phyloP scores from a whole-genome alignment of 2,888 invertebrate genomes.

The Limnephilus auricula region DNA sequence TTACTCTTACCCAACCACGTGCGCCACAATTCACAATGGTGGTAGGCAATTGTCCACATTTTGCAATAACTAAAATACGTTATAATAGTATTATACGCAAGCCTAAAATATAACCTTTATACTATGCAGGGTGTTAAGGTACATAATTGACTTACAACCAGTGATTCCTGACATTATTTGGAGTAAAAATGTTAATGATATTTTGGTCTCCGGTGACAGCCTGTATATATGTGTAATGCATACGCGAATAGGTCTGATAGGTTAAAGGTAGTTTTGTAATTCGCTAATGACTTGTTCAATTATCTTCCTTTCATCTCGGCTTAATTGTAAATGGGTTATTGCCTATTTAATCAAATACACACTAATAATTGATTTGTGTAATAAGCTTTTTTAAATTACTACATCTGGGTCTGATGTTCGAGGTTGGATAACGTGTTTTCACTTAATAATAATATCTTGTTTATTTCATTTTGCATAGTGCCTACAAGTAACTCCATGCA shows the following conservation, averaged over 20 bases:
- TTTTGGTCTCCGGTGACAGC: too few species aligned
- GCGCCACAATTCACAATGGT: conserved; percentile 3
- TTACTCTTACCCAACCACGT: background rate
- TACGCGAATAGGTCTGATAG: background rate
- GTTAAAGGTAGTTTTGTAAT: background rate
- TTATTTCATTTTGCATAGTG: too few species aligned
- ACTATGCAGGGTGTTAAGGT: too few species aligned
- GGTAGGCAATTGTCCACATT: background rate
- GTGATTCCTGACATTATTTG: too few species aligned
- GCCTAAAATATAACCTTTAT: background rate
- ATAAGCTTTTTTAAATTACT: background rate
- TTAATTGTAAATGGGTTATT: background rate
- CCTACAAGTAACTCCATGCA: too few species aligned
- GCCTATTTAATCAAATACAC: background rate
- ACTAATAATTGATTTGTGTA: background rate
- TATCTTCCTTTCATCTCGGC: background rate
- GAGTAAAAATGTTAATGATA: too few species aligned
- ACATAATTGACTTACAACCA: too few species aligned
- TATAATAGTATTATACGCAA: background rate
- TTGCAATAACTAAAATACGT: background rate
- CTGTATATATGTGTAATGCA: too few species aligned
- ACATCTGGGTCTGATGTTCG: background rate
- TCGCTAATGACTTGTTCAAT: background rate
- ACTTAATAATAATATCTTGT: background rate
- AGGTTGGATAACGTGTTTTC: background rate